Evolutionary conservation across 37 sponge, comb jelly and placozoan genomes (phyloP), one percentile per base, ranked within the genome.

Genomic region (Diacarnus erythraeanus): DNA sequence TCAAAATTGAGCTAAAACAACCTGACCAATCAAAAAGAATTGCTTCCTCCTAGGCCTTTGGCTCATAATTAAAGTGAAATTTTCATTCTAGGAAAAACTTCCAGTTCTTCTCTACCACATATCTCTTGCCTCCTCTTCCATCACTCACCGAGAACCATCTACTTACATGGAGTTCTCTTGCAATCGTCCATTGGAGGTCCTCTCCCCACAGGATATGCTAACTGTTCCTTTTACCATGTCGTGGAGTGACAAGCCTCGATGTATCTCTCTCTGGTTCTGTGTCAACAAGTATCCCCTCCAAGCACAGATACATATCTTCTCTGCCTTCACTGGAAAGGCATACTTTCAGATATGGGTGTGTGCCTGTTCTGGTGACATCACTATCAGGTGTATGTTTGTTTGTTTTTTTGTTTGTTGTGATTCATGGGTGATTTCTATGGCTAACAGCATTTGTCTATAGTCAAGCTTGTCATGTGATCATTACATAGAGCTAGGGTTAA

Each of bases 261-360:
- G 80, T 65, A 34, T 87, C 61, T 87, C 92, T 43, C 34, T 84
- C 57, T 92, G 92, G 92, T 66, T 92, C 58, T 87, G 64, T 39
- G 77, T 87, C 34, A 29, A 18, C 23, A 87, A 84, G 68, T 80
- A 87, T 71, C 69, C 86, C 34, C 84, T 83, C 42, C 81, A 81
- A 38, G 71, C 81, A 4, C 68, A 29, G 42, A 41, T 87, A 56
- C 88, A 87, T 36, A 65, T 92, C n/a, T 42, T 87, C 59, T 72
- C 75, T 15, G 72, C 83, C 67, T 72, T 74, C 59, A 80, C 76
- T 44, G 78, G 77, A 17, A 42, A 39, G 5, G 42, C 31, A 67
- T 92, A 61, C 77, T 42, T 87, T 20, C 88, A 92, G 67, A 18
- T 92, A 9, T 92, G 88, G 88, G 92, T 70, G 1, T 80, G 77